Base-by-base conservation (phyloP, 2,113 vertebrate genomes). In the Tachycineta bicolor region DNA sequence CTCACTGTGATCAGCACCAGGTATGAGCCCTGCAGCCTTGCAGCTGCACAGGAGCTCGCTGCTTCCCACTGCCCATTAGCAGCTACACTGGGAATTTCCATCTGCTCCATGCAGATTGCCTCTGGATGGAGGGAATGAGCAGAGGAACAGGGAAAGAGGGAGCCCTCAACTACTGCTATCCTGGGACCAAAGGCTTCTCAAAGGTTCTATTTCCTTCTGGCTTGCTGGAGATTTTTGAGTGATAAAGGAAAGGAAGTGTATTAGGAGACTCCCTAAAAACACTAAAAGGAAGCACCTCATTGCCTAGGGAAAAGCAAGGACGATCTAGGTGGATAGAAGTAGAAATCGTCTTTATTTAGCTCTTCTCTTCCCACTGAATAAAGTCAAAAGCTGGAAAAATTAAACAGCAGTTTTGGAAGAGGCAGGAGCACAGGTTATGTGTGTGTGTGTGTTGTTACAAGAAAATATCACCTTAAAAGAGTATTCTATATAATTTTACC, bases 21-120 rank as follows among this genome's bases (percentile, higher is more conserved):
- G 18, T 24, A 19, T 4, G 19, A 79, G 53, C 59, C 44, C 63
- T 37, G 16, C 56, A 68, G 83, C 26, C 75, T 74, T n/a, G 37
- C 19, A 65, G 1, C 7, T 5, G 39, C 39, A 11, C 6, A 31
- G 68, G 63, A 74, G 29, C 24, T 77, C 1, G 0, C 43, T 77
- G 63, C 49, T 65, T 69, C 84, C 81, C 31, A 10, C 80, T 64
- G 58, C 44, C 63, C 41, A 11, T 16, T 71, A 60, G 16, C 58
- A 83, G 49, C 83, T 43, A 7, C 25, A 39, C 8, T 11, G 41
- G 43, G 87, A 52, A 80, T 89, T 91, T 56, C 94, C 59, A 24
- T 39, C 83, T 81, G 68, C 71, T 60, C 41, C 0, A 0, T 26
- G 39, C 67, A 83, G 26, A 46, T 43, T 59, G 37, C 20, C 59